Percentiles rank a stretch among this genome's conserved stretches.
Evolutionary conservation across 2,113 vertebrate genomes (phyloP).

Genomic region (Sarotherodon lohbergeri): DNA sequence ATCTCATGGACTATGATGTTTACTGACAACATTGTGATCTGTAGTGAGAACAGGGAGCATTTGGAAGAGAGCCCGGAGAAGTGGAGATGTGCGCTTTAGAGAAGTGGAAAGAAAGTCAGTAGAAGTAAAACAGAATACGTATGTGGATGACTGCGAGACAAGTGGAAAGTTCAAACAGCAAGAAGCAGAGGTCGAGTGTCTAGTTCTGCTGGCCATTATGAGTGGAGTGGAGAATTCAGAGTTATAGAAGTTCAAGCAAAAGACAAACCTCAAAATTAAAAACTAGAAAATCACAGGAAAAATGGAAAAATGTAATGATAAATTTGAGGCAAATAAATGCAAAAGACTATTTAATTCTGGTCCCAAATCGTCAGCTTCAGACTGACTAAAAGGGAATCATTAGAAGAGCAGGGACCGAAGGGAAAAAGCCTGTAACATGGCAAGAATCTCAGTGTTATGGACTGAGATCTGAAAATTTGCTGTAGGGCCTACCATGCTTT

Average conservation of each 20-base stretch:
- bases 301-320: neutral
- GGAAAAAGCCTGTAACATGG: neutral
- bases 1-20: neutral
- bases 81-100: neutral
- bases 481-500: neutral
- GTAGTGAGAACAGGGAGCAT: neutral
- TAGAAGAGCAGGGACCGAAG: neutral
- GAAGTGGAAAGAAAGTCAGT: neutral
- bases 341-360: neutral
- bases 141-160: neutral
- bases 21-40: neutral
- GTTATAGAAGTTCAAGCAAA: neutral
- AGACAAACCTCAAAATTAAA: neutral
- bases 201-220: neutral
- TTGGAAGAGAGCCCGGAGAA: neutral
- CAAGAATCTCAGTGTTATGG: neutral
- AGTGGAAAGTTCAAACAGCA: neutral
- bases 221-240: neutral
- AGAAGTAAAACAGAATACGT: neutral
- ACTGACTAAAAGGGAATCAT: neutral
- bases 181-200: neutral
- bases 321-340: neutral
- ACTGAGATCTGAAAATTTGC: neutral
- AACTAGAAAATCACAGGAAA: neutral
- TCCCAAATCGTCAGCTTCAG: neutral